Evolutionary conservation across 2,797 vertebrate genomes (phyloP).

Genomic region (Acrossocheilus wenchowensis): DNA sequence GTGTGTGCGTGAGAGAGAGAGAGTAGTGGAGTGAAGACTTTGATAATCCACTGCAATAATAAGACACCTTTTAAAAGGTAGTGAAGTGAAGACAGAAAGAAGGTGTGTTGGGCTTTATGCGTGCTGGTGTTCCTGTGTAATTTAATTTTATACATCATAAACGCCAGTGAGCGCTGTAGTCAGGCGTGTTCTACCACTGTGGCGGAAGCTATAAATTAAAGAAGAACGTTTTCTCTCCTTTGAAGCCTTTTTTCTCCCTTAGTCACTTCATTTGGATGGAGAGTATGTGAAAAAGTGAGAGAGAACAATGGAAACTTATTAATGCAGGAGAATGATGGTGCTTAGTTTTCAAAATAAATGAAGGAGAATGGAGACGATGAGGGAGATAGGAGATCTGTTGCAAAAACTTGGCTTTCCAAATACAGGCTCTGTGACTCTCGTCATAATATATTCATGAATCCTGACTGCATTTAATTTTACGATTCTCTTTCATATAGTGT

Average conservation of each 20-base stretch:
- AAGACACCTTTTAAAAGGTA: conserved; percentile 62
- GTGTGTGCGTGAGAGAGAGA: neutral
- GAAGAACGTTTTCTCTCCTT: conserved; percentile 71
- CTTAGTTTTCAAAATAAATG: conserved; percentile 68
- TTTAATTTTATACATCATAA: conserved; percentile 84
- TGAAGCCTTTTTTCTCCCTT: conserved; percentile 63
- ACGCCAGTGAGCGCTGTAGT: conserved; percentile 76
- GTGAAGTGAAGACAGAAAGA: conserved; percentile 64
- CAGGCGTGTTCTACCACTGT: conserved; percentile 70
- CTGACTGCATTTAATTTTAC: conserved; percentile 56
- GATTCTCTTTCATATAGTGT: conserved; percentile 61
- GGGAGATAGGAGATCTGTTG: conserved; percentile 52
- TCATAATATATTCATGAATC: conserved; percentile 53
- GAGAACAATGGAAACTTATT: conserved; percentile 71
- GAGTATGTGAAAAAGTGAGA: conserved; percentile 51
- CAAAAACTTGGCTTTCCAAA: conserved; percentile 59
- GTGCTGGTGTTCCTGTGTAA: conserved; percentile 71
- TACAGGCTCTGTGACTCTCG: conserved; percentile 23
- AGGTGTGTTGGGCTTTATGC: conserved; percentile 72
- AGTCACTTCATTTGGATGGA: conserved; percentile 70
- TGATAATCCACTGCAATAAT: conserved; percentile 50
- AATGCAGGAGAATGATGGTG: conserved; percentile 66
- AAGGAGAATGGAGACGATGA: conserved; percentile 48
- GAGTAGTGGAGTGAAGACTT: conserved; percentile 1
- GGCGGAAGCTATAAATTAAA: conserved; percentile 76